phyloP scores from a whole-genome alignment of 1,140 invertebrate species.

The Brachionus asplanchnoidis region DNA sequence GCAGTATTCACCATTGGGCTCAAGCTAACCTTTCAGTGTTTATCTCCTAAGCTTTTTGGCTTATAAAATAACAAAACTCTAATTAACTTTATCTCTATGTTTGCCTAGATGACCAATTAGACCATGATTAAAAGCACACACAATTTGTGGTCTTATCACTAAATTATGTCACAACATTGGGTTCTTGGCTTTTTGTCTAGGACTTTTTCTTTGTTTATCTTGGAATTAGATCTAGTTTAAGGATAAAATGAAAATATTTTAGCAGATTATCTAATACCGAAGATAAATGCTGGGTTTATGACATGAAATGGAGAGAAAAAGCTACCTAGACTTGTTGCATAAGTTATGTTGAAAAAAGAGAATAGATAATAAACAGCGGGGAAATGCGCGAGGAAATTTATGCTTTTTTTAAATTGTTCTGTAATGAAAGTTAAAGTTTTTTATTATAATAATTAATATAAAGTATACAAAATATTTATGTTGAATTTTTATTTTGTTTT shows the following conservation, averaged over 20 bases:
- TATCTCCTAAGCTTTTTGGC: background rate
- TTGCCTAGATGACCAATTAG: background rate
- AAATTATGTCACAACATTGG: background rate
- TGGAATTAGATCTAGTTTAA: background rate
- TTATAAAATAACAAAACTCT: background rate
- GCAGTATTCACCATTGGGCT: background rate
- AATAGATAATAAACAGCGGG: background rate
- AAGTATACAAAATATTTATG: background rate
- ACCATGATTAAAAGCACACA: background rate
- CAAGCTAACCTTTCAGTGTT: background rate
- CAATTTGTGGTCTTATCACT: background rate
- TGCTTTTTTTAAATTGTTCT: background rate
- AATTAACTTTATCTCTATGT: background rate
- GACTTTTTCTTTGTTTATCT: background rate
- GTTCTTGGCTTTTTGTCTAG: background rate
- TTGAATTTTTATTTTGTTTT: background rate
- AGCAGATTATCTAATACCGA: background rate
- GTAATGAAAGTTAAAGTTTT: background rate
- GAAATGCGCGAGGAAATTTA: background rate
- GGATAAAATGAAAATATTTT: background rate
- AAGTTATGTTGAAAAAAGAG: background rate
- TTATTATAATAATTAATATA: slow-evolving; percentile 20
- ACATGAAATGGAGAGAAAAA: background rate
- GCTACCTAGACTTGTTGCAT: background rate
- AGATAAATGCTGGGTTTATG: background rate